Conservation (phyloP, 1,140 invertebrate genomes). For the Aricia agestis region DNA sequence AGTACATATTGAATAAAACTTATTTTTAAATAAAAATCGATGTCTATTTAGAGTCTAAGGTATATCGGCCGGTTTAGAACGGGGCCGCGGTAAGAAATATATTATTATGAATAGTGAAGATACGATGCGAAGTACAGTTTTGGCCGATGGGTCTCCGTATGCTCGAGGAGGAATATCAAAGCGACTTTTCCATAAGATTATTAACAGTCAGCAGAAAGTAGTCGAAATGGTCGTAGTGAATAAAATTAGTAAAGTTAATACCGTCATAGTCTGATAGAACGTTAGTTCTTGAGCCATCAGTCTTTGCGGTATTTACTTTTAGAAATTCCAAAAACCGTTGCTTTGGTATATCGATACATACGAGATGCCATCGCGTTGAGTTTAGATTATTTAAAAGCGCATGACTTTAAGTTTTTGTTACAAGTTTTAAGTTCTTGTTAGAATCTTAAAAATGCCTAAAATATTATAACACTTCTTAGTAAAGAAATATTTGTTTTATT, state of each 20-base stretch:
- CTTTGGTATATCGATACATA: constrained; percentile 40
- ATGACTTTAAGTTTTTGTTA: no score
- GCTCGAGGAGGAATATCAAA: constrained; percentile 60
- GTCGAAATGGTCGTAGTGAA: constrained; percentile 8
- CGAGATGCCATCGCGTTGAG: background rate
- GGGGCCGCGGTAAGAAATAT: constrained; percentile 23
- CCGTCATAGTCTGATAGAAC: constrained; percentile 67
- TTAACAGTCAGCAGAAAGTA: background rate
- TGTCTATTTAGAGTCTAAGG: constrained; percentile 29
- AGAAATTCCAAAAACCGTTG: constrained; percentile 22
- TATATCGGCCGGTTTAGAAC: constrained; percentile 11
- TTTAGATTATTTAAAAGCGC: background rate
- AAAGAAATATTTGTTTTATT: background rate
- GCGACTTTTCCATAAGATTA: constrained; percentile 22
- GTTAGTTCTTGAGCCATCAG: constrained; percentile 71
- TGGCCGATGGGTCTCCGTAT: constrained; percentile 48
- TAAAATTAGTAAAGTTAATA: constrained; percentile 43
- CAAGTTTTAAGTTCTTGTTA: no score
- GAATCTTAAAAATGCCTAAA: background rate
- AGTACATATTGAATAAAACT: constrained; percentile 27
- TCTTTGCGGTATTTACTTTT: constrained; percentile 60
- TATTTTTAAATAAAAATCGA: constrained; percentile 26
- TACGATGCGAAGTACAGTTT: constrained; percentile 48
- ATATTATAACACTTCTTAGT: background rate
- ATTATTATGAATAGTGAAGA: constrained; percentile 25